Conservation (phyloP, 2,113 vertebrate species). For the Monopterus albus region DNA sequence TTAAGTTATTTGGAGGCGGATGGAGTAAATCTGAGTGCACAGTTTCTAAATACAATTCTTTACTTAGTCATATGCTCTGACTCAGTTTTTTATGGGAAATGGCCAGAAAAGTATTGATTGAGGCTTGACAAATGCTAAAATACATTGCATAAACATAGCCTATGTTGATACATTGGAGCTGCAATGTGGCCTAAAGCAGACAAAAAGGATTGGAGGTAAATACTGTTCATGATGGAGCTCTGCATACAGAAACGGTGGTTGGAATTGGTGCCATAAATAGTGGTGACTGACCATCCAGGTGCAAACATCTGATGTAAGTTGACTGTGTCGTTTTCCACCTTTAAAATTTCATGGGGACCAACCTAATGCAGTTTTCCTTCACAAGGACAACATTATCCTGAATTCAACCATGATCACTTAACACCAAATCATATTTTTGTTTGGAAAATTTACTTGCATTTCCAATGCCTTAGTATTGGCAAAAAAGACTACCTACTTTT, state of each 20-base stretch:
- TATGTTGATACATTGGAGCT: background rate
- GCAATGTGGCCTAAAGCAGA: background rate
- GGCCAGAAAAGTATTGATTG: slow-evolving; percentile 2
- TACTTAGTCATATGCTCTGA: slow-evolving; percentile 43
- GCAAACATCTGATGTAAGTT: background rate
- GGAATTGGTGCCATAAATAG: no score
- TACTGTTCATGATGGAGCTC: background rate
- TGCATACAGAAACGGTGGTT: no score
- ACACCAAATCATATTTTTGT: no score
- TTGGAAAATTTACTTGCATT: background rate
- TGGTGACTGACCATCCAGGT: background rate
- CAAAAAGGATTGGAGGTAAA: background rate
- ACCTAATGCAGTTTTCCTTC: background rate
- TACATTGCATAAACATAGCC: background rate
- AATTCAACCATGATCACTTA: no score
- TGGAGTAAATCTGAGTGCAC: slow-evolving; percentile 36
- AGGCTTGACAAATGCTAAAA: background rate
- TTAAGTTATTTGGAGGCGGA: slow-evolving; percentile 45
- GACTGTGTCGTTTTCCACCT: background rate
- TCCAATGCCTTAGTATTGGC: background rate
- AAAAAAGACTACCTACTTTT: background rate
- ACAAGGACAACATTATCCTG: background rate
- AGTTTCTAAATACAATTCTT: slow-evolving; percentile 48
- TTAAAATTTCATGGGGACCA: no score
- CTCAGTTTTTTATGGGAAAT: slow-evolving; percentile 23